Base-by-base conservation (phyloP, 2,113 vertebrate species). In the Syrmaticus mikado region DNA sequence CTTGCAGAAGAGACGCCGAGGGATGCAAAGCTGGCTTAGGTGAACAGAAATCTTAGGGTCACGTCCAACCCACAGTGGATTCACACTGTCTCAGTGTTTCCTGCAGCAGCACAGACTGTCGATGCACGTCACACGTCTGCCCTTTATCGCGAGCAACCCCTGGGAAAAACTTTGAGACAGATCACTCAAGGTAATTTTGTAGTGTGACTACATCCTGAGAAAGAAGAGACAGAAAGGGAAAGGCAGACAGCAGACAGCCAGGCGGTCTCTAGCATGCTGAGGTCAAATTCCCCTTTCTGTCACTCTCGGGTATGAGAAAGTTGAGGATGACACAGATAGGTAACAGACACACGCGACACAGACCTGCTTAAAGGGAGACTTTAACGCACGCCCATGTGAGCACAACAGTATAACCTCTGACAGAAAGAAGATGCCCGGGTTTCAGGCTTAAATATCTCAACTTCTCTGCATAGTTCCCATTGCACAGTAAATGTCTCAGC, bases 141-240 rank as follows among this genome's bases (percentile, higher is more conserved):
- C 58, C 64, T 87, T 93, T 71, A 60, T 92, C 84, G 73, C 71
- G 45, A 38, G 71, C 60, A 82, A 55, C 73, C 83, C 90, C 64
- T 32, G 57, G 89, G 86, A 90, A 90, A 86, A 80, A 46, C 91
- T 87, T 70, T 34, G 93, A 89, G 86, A 72, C 77, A 79, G 92
- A 91, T 95, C 91, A 92, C 94, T 96, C 84, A 94, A 93, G 95
- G 92, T 94, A 95, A 96, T 95, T 96, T 77, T 83, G 92, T 94
- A 92, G 87, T 40, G 86, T 96, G 96, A 94, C 87, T 89, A 43
- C 75, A 95, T 91, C 92, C 82, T 82, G 89, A 92, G 94, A 91
- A 89, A 85, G 87, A 91, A 72, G 10, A 85, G 96, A 94, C 96
- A 77, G 93, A 96, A 96, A 94, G 91, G 94, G 96, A 96, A 95